Evolutionary conservation across 2,113 vertebrate species (phyloP), one percentile per base, ranked within the genome.

Genomic region (Leucopsar rothschildi): DNA sequence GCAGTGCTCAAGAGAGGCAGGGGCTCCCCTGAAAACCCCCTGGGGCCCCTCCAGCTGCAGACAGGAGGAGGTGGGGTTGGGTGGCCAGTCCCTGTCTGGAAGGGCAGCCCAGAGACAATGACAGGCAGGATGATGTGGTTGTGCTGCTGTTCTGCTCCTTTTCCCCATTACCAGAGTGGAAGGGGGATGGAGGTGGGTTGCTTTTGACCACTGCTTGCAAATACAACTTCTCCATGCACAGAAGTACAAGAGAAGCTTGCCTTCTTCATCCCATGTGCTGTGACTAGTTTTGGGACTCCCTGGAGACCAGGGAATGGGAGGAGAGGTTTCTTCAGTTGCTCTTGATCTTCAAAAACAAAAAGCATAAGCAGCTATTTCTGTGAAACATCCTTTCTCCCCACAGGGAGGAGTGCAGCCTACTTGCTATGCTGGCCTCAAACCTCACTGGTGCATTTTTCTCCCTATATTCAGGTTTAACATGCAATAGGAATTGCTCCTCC

Each of bases 151-250:
- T 86, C 85, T 88, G 71, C 81, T 59, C 5, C 0, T 65, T 82
- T 64, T 61, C 35, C 45, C 52, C 29, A 12, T 44, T 47, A 60
- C 39, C 42, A 29, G 83, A 83, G 59, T 12, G 4, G 27, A 65
- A 86, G 21, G 15, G 50, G 81, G 61, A 63, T 78, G 61, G 87
- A 82, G 21, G n/a, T 40, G 40, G 47, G 22, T 73, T 81, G 65
- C 50, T 93, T 82, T 83, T 90, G 88, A 92, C 28, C 90, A 72
- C 95, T 97, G 96, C 96, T 94, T 95, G 94, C 96, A 96, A 91
- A 78, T 37, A 53, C 59, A 65, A 82, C 53, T 76, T 87, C 52
- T 59, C 71, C 53, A 15, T 61, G 45, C 47, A 31, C 31, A 63
- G 83, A 82, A 61, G 76, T 22, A 45, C 79, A 55, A 91, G 86